phyloP scores from a whole-genome alignment of 2,888 invertebrate species.

The Meloe dianella region DNA sequence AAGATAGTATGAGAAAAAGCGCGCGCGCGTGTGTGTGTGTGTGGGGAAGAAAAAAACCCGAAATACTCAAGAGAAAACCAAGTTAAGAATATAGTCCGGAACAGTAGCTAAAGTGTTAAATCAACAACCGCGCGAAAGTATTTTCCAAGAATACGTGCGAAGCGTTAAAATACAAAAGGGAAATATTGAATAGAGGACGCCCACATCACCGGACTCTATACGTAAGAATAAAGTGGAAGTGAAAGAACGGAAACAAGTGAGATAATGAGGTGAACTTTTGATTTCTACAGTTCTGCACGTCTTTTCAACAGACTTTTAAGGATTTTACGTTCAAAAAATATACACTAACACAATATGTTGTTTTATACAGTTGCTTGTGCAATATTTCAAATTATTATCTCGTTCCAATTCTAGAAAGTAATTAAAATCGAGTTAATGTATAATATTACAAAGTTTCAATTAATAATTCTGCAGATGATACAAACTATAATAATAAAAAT shows the following conservation, averaged over 20 bases:
- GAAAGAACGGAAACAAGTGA: constrained; percentile 35
- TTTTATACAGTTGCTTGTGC: constrained; percentile 15
- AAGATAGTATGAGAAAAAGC: not conserved
- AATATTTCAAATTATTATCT: not conserved
- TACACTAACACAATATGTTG: constrained; percentile 30
- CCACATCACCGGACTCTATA: constrained; percentile 27
- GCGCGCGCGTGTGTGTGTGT: too few species aligned
- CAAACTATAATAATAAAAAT: not conserved
- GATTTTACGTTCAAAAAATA: constrained; percentile 37
- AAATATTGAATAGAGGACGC: constrained; percentile 35
- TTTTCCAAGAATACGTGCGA: constrained; percentile 38
- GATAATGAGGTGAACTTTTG: constrained; percentile 41
- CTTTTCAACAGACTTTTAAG: constrained; percentile 37
- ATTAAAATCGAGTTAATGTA: not conserved
- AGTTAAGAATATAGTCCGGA: constrained; percentile 25
- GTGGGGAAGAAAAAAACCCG: not conserved
- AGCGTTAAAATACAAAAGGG: constrained; percentile 35
- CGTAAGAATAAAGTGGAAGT: constrained; percentile 30
- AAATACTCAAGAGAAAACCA: constrained; percentile 24
- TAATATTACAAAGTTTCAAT: not conserved
- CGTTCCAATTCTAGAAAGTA: not conserved
- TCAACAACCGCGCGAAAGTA: constrained; percentile 37
- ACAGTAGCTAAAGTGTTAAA: constrained; percentile 34
- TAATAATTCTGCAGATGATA: not conserved
- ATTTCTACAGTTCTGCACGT: constrained; percentile 38